Evolutionary conservation across 2,888 invertebrate genomes (phyloP).

Genomic region (Amblyjoppa proteus): DNA sequence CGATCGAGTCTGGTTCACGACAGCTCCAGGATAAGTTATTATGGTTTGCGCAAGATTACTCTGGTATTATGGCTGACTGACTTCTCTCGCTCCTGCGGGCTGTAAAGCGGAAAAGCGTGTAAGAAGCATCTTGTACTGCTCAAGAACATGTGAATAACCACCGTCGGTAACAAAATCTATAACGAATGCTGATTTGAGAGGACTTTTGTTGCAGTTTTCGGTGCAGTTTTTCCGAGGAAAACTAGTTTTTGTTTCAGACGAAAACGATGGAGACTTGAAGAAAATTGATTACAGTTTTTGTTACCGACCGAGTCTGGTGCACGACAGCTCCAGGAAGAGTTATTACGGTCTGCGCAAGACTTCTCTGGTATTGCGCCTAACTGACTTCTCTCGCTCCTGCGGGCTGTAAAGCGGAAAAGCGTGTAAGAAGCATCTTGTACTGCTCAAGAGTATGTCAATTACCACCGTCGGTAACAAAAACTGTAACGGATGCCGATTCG

Average conservation of each 20-base stretch:
- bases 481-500: too few relatives aligned
- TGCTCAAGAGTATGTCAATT: too few relatives aligned
- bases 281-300: too few relatives aligned
- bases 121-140: constrained; percentile 27
- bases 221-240: too few relatives aligned
- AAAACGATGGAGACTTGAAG: too few relatives aligned
- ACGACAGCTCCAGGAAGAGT: constrained; percentile 39
- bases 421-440: constrained; percentile 42
- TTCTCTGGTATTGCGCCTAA: constrained; percentile 42
- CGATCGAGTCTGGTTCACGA: background rate
- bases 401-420: constrained; percentile 50
- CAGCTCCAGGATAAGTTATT: constrained; percentile 55
- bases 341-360: constrained; percentile 65
- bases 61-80: background rate
- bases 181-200: too few relatives aligned
- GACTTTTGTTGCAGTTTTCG: too few relatives aligned
- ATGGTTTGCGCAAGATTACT: constrained; percentile 67
- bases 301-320: background rate
- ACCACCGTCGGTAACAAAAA: too few relatives aligned
- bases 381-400: constrained; percentile 42
- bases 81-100: constrained; percentile 43
- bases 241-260: too few relatives aligned
- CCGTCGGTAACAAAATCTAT: too few relatives aligned
- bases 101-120: constrained; percentile 55
- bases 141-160: too few relatives aligned